Conservation (phyloP, 2,113 vertebrate genomes). For the Glareola pratincola region DNA sequence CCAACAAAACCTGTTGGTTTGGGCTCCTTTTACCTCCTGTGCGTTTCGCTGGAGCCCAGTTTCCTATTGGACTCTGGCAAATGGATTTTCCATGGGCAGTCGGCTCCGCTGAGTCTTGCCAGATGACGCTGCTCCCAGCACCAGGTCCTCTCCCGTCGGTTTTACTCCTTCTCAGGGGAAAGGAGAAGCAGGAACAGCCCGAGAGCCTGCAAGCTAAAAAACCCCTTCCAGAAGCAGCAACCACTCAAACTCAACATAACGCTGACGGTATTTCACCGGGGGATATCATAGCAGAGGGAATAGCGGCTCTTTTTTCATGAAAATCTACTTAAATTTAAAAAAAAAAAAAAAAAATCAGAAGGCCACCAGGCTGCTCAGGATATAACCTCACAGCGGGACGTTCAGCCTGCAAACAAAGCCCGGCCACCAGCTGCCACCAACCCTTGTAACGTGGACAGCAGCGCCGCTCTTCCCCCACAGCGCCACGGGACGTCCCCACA, state of each 20-base stretch:
- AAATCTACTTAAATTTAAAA: neutral
- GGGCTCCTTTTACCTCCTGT: neutral
- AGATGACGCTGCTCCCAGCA: neutral
- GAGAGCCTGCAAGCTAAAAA: neutral
- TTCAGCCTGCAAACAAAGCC: neutral
- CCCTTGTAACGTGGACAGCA: neutral
- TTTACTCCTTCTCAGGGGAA: neutral
- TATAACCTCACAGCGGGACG: neutral
- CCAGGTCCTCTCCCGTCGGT: neutral
- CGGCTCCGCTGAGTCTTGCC: neutral
- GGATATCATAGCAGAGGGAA: neutral
- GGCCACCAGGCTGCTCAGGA: neutral
- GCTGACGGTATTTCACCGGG: neutral
- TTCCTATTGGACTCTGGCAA: neutral
- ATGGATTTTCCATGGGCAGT: neutral
- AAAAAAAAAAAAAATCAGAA: neutral
- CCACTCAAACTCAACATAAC: neutral
- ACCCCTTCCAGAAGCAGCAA: neutral
- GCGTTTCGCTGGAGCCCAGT: neutral
- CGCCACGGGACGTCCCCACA: neutral
- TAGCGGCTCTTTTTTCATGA: neutral
- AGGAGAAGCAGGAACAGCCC: neutral
- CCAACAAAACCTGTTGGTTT: neutral
- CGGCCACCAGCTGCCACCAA: neutral
- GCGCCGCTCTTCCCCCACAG: neutral